Evolutionary conservation across 23 tunicate genomes (phyloP).

Genomic region (Clavelina lepadiformis): DNA sequence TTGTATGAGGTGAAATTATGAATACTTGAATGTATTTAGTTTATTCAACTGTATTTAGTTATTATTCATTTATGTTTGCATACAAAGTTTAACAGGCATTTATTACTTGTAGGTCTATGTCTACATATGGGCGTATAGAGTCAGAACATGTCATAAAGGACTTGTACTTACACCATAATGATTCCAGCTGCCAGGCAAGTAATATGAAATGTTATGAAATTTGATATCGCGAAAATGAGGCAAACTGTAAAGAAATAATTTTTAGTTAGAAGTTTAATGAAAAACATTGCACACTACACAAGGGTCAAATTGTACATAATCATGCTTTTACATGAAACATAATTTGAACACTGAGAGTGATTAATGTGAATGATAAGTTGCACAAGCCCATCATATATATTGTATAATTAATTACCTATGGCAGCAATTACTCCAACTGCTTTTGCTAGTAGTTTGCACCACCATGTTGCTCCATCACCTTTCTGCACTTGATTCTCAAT

Average conservation of each 20-base stretch:
- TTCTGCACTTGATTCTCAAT: slow-evolving; percentile 12
- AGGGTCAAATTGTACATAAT: no score
- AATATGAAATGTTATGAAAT: slow-evolving; percentile 23
- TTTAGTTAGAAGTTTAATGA: no score
- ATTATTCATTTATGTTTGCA: neutral
- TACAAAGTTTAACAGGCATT: no score
- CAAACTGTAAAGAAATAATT: slow-evolving; percentile 53
- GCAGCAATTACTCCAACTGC: slow-evolving; percentile 68
- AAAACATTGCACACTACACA: no score
- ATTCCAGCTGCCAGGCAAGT: slow-evolving; percentile 36
- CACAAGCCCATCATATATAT: neutral
- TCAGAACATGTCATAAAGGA: neutral
- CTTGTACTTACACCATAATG: slow-evolving; percentile 48
- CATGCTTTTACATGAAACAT: neutral
- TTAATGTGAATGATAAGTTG: neutral
- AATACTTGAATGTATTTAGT: neutral
- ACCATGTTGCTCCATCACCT: slow-evolving; percentile 75
- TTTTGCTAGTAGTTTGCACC: slow-evolving; percentile 77
- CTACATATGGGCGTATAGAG: neutral
- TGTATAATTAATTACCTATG: slow-evolving; percentile 32
- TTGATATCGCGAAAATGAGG: slow-evolving; percentile 14
- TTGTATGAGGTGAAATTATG: no score
- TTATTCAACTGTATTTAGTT: neutral
- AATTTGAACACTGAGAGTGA: neutral
- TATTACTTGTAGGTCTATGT: no score